Conservation (phyloP, 2,888 invertebrate genomes). For the Stenchaetothrips biformis region DNA sequence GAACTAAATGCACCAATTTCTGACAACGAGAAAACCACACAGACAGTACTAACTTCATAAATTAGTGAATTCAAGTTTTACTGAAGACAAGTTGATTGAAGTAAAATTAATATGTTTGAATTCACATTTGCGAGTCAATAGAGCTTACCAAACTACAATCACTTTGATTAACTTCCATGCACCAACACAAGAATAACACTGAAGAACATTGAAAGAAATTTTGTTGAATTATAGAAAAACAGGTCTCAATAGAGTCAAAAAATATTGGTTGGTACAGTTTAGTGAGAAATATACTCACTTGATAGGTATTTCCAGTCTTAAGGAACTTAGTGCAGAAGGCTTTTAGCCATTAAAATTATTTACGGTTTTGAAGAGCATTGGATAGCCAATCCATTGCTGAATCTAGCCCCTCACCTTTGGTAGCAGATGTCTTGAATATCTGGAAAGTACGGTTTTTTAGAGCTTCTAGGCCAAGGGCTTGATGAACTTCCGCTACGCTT, state of each 20-base stretch:
- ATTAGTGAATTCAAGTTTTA: not conserved
- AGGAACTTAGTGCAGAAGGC: not conserved
- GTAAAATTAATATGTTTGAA: too few relatives aligned
- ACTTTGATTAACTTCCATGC: not conserved
- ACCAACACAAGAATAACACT: not conserved
- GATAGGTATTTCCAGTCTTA: slow-evolving; percentile 11
- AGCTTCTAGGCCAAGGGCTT: slow-evolving; percentile 89
- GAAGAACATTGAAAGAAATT: not conserved
- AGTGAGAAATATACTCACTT: not conserved
- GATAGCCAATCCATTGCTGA: slow-evolving; percentile 99
- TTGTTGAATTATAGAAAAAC: not conserved
- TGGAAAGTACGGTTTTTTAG: slow-evolving; percentile 97
- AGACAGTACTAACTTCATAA: not conserved
- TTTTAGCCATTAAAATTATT: slow-evolving; percentile 52
- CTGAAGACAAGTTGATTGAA: not conserved
- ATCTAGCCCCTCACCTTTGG: slow-evolving; percentile 95
- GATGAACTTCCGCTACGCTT: slow-evolving; percentile 94
- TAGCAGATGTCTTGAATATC: slow-evolving; percentile 98
- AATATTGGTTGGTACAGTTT: not conserved
- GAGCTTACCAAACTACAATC: slow-evolving; percentile 9
- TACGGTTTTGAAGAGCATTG: slow-evolving; percentile 81
- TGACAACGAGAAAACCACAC: not conserved
- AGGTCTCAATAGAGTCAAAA: not conserved
- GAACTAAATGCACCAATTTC: not conserved
- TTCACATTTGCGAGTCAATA: not conserved